Evolutionary conservation across 2,888 invertebrate genomes (phyloP).

Genomic region (Aleiodes alternator): DNA sequence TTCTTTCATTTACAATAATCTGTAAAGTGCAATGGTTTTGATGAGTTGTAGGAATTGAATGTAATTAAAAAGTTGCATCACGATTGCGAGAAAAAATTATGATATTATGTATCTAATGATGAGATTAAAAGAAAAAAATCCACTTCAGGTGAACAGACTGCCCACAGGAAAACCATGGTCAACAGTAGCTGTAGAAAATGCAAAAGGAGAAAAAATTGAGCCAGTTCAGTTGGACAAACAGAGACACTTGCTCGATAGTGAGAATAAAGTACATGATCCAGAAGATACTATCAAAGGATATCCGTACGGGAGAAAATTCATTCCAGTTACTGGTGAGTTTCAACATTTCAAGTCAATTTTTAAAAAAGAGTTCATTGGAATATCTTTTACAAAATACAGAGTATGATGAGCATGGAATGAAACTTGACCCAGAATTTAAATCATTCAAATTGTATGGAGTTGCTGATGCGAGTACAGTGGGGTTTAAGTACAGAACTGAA

Average conservation of each 20-base stretch:
- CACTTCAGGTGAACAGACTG: constrained; percentile 10
- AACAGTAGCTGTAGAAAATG: constrained; percentile 8
- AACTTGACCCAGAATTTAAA: constrained; percentile 21
- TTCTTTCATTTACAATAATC: no score
- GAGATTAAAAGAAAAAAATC: neutral
- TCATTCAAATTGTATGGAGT: constrained; percentile 48
- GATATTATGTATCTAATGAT: no score
- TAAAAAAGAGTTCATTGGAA: neutral
- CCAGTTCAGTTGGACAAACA: constrained; percentile 2
- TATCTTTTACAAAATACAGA: constrained; percentile 29
- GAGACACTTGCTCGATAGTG: constrained; percentile 47
- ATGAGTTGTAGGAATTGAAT: no score
- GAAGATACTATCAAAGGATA: constrained; percentile 50
- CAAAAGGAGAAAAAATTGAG: neutral
- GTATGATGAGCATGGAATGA: constrained; percentile 46
- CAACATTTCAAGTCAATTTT: neutral
- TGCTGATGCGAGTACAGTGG: neutral
- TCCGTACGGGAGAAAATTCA: constrained; percentile 52
- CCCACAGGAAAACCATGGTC: constrained; percentile 17
- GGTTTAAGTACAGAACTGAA: neutral
- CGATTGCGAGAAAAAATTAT: neutral
- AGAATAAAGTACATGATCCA: constrained; percentile 42
- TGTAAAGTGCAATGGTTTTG: no score
- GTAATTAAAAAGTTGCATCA: no score
- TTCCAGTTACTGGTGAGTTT: constrained; percentile 50